These are phyloP conservation scores for Taurulus bubalis DNA, from an alignment of 2,113 vertebrate species.

Conservation along the genomic window DNA sequence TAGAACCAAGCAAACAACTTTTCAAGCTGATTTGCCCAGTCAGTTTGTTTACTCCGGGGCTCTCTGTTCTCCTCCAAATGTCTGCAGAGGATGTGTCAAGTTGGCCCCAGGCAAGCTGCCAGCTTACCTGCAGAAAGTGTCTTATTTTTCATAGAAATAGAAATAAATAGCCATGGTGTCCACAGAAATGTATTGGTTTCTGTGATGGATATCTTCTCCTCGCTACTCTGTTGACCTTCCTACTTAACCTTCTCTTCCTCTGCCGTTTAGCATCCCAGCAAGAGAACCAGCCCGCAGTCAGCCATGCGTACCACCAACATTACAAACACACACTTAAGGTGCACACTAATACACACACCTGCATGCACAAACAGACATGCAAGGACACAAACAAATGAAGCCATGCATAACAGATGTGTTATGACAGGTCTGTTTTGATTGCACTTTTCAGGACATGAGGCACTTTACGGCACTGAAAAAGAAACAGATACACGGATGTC, in stretches of 20 bases:
- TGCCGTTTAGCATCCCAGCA: conserved; percentile 63
- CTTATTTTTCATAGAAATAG: conserved; percentile 71
- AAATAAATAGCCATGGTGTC: conserved; percentile 76
- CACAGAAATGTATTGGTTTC: conserved; percentile 55
- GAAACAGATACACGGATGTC: conserved; percentile 21
- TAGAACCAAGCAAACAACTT: conserved; percentile 50
- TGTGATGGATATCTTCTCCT: conserved; percentile 71
- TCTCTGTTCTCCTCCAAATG: conserved; percentile 66
- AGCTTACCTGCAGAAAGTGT: conserved; percentile 75
- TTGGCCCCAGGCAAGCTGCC: conserved; percentile 72
- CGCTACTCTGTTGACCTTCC: conserved; percentile 67
- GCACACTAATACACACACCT: conserved; percentile 14
- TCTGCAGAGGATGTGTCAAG: conserved; percentile 75
- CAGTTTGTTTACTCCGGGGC: conserved; percentile 71
- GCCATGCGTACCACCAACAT: conserved; percentile 49
- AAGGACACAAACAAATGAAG: conserved; percentile 54
- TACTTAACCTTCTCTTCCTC: conserved; percentile 73
- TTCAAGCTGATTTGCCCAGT: conserved; percentile 62
- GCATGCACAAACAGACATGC: conserved; percentile 20
- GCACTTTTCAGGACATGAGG: conserved; percentile 35
- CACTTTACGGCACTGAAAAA: conserved; percentile 21
- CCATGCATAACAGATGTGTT: conserved; percentile 55
- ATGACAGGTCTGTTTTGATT: conserved; percentile 64
- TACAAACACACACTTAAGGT: conserved; percentile 31
- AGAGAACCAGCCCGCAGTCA: conserved; percentile 17